phyloP scores from a whole-genome alignment of 2,113 vertebrate genomes.

The Anhinga anhinga region DNA sequence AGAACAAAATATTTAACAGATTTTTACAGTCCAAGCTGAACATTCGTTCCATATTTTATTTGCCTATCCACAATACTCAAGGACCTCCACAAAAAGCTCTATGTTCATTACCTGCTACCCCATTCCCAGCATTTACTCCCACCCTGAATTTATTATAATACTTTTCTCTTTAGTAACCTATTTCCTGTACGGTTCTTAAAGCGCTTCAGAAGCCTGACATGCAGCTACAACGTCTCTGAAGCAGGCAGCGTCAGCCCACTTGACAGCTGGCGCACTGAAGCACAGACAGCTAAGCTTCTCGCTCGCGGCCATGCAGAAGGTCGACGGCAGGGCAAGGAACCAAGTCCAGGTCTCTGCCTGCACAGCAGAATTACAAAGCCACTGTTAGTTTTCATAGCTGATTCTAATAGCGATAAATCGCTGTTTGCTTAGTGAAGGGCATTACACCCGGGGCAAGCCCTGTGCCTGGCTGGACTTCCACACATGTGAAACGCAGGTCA shows the following conservation, averaged over 20 bases:
- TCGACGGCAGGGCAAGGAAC: background rate
- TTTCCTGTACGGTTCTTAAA: background rate
- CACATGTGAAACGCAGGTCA: background rate
- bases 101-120: background rate
- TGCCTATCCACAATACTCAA: background rate
- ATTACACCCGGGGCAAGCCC: background rate
- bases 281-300: background rate
- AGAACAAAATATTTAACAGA: background rate
- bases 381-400: background rate
- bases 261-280: background rate
- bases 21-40: background rate
- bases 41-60: background rate
- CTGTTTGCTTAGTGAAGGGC: background rate
- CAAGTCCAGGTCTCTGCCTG: background rate
- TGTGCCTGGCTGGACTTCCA: background rate
- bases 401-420: background rate
- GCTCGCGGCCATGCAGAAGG: fast-evolving
- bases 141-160: background rate
- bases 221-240: background rate
- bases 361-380: background rate
- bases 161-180: background rate
- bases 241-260: background rate
- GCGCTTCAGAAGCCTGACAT: background rate
- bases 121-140: background rate
- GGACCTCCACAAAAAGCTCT: background rate